Base-by-base conservation (phyloP, 1,140 invertebrate species). In the Portunus trituberculatus region DNA sequence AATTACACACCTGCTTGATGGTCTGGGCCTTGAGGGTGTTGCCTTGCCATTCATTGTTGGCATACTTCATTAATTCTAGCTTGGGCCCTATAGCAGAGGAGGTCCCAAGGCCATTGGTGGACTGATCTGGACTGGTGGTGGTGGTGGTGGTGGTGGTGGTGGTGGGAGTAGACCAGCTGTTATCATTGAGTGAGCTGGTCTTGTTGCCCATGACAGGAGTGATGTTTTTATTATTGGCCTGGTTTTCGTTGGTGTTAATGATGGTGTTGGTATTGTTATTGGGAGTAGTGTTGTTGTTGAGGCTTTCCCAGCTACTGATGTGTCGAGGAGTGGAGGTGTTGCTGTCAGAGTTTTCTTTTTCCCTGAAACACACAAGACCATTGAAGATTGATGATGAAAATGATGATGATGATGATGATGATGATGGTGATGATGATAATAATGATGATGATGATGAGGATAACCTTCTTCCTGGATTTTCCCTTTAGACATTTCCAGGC, bases 121-220 rank as follows among this genome's bases (percentile, higher is more conserved):
- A 10, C 4, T n/a, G 28, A 32, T 12, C 14, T 12, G 31, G 6
- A n/a, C 31, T 20, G 29, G 86, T 88, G 86, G 52, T 10, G 25
- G 39, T 48, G 28, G 16, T 10, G 16, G 25, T 76, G 39, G 28
- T 59, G 88, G 59, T 48, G 16, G 10, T 48, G 25, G 39, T 48
- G 28, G 16, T 10, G 16, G 25, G 86, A n/a, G 31, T 31, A 90
- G 59, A 67, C 86, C 92, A 31, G 89, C 32, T 46, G 89, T 95
- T 92, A 28, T 95, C 94, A 31, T 93, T 92, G 84, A 4, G 48
- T 67, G 91, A 67, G 48, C 94, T 95, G 83, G 90, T 20, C 28
- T 92, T 95, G 52, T 92, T 95, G 25, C 94, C 94, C 94, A 95
- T 95, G 84, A 95, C 92, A 59, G 91, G 91, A 46, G 92, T 95